Conservation (phyloP, 1,140 invertebrate genomes). For the Cherax destructor region DNA sequence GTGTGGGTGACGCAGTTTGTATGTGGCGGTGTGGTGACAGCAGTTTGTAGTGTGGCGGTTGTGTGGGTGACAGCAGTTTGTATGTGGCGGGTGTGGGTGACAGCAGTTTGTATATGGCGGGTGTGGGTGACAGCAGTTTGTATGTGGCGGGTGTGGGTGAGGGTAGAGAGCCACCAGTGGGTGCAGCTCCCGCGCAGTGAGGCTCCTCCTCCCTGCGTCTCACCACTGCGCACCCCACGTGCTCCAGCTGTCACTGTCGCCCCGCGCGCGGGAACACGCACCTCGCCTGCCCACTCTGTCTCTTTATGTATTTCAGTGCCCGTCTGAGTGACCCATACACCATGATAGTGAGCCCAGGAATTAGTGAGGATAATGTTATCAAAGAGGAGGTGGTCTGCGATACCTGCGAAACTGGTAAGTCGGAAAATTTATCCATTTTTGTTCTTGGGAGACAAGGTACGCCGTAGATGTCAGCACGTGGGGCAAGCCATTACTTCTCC, state of each 20-base stretch:
- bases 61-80: too few relatives aligned
- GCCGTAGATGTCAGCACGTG: conserved; percentile 23
- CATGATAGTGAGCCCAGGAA: conserved; percentile 4
- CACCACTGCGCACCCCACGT: conserved; percentile 49
- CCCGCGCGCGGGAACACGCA: conserved; percentile 37
- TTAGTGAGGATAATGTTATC: conserved; percentile 11
- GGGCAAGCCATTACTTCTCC: conserved; percentile 18
- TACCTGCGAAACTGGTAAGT: conserved; percentile 30
- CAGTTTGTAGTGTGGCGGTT: too few relatives aligned
- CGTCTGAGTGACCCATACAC: too few relatives aligned
- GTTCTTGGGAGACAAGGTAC: neutral
- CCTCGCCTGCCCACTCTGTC: neutral
- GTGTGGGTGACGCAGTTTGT: too few relatives aligned
- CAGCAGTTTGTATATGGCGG: too few relatives aligned
- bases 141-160: neutral
- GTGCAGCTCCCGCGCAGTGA: conserved; percentile 17
- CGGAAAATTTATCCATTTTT: neutral
- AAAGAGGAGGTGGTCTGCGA: conserved; percentile 44
- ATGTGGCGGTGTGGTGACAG: too few relatives aligned
- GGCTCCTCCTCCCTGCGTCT: conserved; percentile 31
- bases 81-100: too few relatives aligned
- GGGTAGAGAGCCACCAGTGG: conserved; percentile 24
- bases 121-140: conserved; percentile 39
- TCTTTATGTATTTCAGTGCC: neutral
- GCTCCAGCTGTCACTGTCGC: conserved; percentile 44